phyloP scores from a whole-genome alignment of 2,113 vertebrate species.

The Henicopernis longicauda region DNA sequence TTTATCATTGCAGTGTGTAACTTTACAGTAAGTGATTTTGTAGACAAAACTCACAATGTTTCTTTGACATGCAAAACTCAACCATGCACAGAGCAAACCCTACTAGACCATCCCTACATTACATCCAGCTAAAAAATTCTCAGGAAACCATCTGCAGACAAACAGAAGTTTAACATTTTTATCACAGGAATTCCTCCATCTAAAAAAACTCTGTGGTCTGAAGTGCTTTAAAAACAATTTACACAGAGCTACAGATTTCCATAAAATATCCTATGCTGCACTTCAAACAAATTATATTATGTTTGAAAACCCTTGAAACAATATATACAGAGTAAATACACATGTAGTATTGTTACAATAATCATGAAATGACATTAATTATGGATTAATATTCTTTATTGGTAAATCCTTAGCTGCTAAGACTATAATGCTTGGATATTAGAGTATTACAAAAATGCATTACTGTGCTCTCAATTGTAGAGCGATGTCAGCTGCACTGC shows the following conservation, averaged over 20 bases:
- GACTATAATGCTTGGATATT: background rate
- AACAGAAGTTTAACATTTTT: background rate
- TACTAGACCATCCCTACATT: background rate
- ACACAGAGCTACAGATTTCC: background rate
- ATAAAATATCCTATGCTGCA: background rate
- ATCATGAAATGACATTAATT: background rate
- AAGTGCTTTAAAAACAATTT: background rate
- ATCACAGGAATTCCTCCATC: background rate
- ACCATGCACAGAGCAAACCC: background rate
- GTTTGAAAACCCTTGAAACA: background rate
- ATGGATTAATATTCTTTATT: background rate
- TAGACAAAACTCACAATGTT: accelerated
- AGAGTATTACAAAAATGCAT: background rate
- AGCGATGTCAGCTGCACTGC: background rate
- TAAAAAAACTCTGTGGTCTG: background rate
- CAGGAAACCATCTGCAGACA: background rate
- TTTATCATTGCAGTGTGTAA: background rate
- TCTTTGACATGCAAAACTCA: background rate
- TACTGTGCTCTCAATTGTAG: background rate
- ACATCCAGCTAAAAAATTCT: background rate
- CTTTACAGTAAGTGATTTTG: background rate
- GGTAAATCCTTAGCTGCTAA: background rate
- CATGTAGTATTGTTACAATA: background rate
- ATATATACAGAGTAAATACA: background rate
- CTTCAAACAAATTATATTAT: background rate